Percentiles rank a stretch among this genome's conserved stretches.
phyloP scores from a whole-genome alignment of 2,113 vertebrate species.

The Arenaria interpres region DNA sequence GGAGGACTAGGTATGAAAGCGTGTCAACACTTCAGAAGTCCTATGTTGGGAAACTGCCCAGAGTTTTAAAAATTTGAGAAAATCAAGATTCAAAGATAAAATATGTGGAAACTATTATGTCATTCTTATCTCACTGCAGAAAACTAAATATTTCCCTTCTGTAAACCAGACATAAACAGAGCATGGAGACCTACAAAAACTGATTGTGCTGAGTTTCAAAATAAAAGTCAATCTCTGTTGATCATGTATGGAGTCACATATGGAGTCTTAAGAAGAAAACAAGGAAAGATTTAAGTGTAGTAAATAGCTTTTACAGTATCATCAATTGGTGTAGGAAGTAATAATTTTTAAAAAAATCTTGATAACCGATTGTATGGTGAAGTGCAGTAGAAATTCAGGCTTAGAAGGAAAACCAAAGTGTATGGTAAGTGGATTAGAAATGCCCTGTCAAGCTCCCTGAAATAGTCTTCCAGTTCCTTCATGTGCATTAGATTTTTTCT shows the following conservation, averaged over 20 bases:
- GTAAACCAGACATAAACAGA: background rate
- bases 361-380: background rate
- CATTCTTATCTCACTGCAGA: background rate
- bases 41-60: background rate
- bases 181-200: background rate
- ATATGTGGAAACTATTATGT: background rate
- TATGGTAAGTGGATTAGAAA: background rate
- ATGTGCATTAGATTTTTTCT: background rate
- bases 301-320: background rate
- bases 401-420: background rate
- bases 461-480: background rate
- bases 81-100: background rate
- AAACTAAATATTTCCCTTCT: background rate
- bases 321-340: background rate
- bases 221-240: background rate
- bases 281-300: background rate
- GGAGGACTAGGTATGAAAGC: background rate
- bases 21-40: background rate
- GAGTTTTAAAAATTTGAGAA: background rate
- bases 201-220: background rate
- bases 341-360: background rate
- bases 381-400: background rate
- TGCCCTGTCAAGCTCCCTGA: background rate
- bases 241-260: background rate
- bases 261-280: background rate